A percentile compares a stretch with the other conserved stretches of the same genome.
Evolutionary conservation across 23 tunicate genomes (phyloP).

Genomic region (Styela plicata): DNA sequence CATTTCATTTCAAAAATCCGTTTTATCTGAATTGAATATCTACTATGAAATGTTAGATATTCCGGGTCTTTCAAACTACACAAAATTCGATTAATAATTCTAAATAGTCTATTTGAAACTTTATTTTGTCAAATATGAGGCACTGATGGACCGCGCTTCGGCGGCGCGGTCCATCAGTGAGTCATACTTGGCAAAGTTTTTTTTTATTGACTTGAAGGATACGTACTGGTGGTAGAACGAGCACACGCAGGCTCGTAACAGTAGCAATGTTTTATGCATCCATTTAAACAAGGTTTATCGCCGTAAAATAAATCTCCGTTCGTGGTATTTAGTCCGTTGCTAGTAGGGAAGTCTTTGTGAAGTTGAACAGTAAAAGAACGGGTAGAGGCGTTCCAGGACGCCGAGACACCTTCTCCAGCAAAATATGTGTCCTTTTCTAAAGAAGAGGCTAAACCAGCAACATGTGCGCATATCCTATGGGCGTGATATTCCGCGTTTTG

Average conservation of each 20-base stretch:
- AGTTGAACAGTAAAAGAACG: conserved; percentile 21
- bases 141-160: too few species aligned
- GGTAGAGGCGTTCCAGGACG: conserved; percentile 23
- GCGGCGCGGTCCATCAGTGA: too few species aligned
- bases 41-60: too few species aligned
- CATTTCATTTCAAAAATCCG: too few species aligned
- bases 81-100: too few species aligned
- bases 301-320: not conserved
- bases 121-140: too few species aligned
- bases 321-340: not conserved
- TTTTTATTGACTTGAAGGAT: too few species aligned
- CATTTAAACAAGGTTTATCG: not conserved
- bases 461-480: conserved; percentile 18
- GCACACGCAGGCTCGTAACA: conserved; percentile 13
- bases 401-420: conserved; percentile 14
- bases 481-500: conserved; percentile 22
- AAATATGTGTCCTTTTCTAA: conserved; percentile 19
- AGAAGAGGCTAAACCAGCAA: conserved; percentile 1
- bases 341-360: not conserved
- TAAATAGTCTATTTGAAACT: too few species aligned
- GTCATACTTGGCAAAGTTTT: too few species aligned
- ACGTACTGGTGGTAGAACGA: not conserved
- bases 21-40: too few species aligned
- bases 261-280: conserved; percentile 25
- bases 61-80: too few species aligned